A percentile compares a stretch with the other conserved stretches of the same genome.
Conservation (phyloP, 2,113 vertebrate genomes). For the Caranx ignobilis region DNA sequence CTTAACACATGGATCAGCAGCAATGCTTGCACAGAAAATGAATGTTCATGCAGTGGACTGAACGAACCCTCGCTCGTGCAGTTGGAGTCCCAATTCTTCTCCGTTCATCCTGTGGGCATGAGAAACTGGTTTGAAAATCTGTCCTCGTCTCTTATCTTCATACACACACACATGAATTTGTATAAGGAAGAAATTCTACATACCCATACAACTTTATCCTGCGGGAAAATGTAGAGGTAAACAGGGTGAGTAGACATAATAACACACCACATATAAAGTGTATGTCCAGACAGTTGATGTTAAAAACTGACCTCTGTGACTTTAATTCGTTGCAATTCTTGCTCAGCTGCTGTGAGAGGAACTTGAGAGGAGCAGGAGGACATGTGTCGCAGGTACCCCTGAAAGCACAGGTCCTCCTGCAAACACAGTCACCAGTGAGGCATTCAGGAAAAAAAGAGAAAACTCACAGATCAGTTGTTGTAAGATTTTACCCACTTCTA, state of each 20-base stretch:
- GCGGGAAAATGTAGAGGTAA: conserved; percentile 27
- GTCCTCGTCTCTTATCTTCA: background rate
- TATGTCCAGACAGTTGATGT: background rate
- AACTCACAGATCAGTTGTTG: background rate
- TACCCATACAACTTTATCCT: conserved; percentile 87
- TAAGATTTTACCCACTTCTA: conserved; percentile 86
- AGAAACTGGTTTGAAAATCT: conserved; percentile 4
- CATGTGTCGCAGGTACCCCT: conserved; percentile 93
- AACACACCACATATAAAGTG: background rate
- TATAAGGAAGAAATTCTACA: conserved; percentile 37
- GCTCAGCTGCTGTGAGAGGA: conserved; percentile 92
- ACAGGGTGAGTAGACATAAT: conserved; percentile 9
- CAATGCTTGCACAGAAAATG: background rate
- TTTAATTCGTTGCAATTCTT: conserved; percentile 94
- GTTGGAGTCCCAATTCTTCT: conserved; percentile 79
- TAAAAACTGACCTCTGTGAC: conserved; percentile 89
- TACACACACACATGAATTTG: background rate
- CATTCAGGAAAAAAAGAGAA: background rate
- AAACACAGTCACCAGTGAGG: conserved; percentile 15
- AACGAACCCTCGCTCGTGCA: conserved; percentile 79
- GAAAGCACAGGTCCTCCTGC: conserved; percentile 95
- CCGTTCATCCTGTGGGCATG: conserved; percentile 80
- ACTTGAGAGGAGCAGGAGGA: conserved; percentile 90
- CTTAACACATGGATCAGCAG: background rate
- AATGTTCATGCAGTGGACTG: background rate